Base-by-base conservation (phyloP, 2,797 vertebrate genomes). In the Argyrosomus regius region DNA sequence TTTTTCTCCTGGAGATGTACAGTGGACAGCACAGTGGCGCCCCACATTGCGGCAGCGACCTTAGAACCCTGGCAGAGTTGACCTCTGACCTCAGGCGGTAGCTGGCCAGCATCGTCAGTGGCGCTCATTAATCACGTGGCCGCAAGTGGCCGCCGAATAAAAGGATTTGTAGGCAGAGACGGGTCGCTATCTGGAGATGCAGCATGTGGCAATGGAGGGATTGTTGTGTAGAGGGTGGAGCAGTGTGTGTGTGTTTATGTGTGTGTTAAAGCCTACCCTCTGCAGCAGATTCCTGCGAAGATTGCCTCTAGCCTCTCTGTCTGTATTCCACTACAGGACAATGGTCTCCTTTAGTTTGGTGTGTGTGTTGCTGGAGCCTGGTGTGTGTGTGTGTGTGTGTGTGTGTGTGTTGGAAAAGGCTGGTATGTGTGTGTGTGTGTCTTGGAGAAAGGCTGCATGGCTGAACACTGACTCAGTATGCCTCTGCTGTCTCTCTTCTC, bases 281-380 rank as follows among this genome's bases (percentile, higher is more conserved):
- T 50, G 74, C 35, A 70, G 87, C 85, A 91, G 85, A 93, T 92
- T 87, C 80, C 72, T 88, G 75, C 74, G 72, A 80, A 89, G 74
- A 92, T 90, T 82, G 88, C 88, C 79, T 90, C 87, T 68, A 78
- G 88, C 84, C 80, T 89, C 62, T 69, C 64, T 41, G 60, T 82
- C 84, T 82, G 49, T 82, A 22, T 79, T 82, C 79, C 53, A 54
- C 76, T 5, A n/a, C 79, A 80, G 87, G 87, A 94, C 93, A 94
- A 94, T 92, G 86, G 81, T 61, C 82, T 90, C 90, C 81, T 92
- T 91, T 74, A 89, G 89, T 69, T 57, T 57, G 45, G 58, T 81
- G 79, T 74, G 78, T 72, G 80, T 66, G 66, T 72, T 69, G 65
- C 41, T 6, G 41, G 57, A 43, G 52, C 20, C 20, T 53, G 18